A percentile compares a stretch with the other conserved stretches of the same genome.
Conservation (phyloP, 2,113 vertebrate species). For the Oplegnathus fasciatus region DNA sequence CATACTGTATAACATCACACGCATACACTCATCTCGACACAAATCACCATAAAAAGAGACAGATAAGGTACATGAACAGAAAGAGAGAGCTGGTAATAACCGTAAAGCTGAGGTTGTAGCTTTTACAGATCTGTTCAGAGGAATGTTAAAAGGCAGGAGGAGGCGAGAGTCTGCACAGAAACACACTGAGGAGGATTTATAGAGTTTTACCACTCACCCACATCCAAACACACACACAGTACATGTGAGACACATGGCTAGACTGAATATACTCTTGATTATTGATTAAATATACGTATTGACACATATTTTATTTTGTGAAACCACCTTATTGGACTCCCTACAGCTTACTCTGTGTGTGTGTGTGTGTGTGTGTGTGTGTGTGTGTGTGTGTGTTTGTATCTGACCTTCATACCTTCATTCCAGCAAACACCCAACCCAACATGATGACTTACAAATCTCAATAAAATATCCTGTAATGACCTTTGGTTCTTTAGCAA, state of each 20-base stretch:
- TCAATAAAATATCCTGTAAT: conserved; percentile 50
- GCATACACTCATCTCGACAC: not conserved
- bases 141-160: conserved; percentile 66
- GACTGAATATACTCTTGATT: not conserved
- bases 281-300: not conserved
- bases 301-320: not conserved
- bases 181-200: conserved; percentile 52
- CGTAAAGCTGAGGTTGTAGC: conserved; percentile 26
- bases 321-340: not conserved
- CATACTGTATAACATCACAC: not conserved
- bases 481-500: conserved; percentile 65
- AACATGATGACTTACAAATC: conserved; percentile 44
- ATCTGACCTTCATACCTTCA: conserved; percentile 74
- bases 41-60: conserved; percentile 43
- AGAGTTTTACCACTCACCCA: conserved; percentile 50
- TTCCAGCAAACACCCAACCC: conserved; percentile 59
- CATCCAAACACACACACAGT: not conserved
- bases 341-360: not conserved
- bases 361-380: not conserved
- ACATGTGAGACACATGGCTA: not conserved
- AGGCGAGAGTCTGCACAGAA: conserved; percentile 43
- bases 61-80: conserved; percentile 26
- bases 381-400: conserved; percentile 46
- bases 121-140: conserved; percentile 50
- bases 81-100: conserved; percentile 31